These are phyloP conservation scores for Montipora capitata DNA, from an alignment of 92 coral and sea anemone species.

Conservation along the genomic window DNA sequence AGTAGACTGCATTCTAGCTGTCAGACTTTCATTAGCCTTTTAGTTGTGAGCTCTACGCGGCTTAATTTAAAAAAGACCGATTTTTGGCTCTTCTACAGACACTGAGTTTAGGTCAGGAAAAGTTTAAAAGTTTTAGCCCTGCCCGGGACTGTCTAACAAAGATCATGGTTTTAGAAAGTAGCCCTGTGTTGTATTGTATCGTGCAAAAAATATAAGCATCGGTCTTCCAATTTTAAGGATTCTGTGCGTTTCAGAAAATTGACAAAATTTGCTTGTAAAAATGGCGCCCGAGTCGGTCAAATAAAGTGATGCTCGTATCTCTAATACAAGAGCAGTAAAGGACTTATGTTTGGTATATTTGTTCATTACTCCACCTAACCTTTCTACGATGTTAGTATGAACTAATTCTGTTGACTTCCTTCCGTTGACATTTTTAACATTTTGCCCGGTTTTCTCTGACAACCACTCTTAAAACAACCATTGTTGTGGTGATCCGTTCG, in stretches of 20 bases:
- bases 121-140: not conserved
- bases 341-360: too few species aligned
- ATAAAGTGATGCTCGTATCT: not conserved
- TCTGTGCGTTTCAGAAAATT: not conserved
- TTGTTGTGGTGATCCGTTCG: too few species aligned
- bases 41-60: slow-evolving; percentile 6
- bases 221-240: not conserved
- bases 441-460: too few species aligned
- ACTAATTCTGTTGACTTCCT: too few species aligned
- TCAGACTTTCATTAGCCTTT: not conserved
- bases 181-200: not conserved
- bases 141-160: not conserved
- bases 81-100: not conserved
- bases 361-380: too few species aligned
- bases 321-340: too few species aligned
- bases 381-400: too few species aligned
- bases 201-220: not conserved
- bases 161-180: not conserved
- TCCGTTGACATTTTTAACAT: too few species aligned
- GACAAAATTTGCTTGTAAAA: too few species aligned
- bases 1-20: not conserved
- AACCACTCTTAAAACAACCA: too few species aligned
- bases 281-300: not conserved
- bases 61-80: not conserved
- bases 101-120: not conserved